Conservation (phyloP, 2,797 vertebrate genomes). For the Enteromius afrohamiltoni region DNA sequence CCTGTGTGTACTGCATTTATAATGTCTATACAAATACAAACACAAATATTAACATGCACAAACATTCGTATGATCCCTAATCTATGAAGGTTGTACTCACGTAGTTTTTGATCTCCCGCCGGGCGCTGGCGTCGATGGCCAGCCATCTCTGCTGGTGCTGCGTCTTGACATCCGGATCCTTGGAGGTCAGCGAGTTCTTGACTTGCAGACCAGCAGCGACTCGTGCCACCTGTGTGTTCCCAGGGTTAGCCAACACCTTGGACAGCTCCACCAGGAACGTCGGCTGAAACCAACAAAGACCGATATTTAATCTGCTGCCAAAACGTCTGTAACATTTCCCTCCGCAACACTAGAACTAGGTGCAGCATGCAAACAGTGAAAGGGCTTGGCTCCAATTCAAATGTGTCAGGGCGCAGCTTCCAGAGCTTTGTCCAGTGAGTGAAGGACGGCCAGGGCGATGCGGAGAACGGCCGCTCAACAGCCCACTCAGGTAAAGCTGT, state of each 20-base stretch:
- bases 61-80: no score
- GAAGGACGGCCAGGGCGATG: neutral
- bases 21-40: no score
- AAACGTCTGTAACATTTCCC: neutral
- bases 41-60: no score
- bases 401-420: neutral
- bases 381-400: neutral
- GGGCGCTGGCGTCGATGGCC: constrained; percentile 91
- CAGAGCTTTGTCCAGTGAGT: neutral
- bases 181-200: constrained; percentile 97
- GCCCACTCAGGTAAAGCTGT: no score
- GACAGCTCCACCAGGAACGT: constrained; percentile 97
- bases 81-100: constrained; percentile 75
- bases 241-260: constrained; percentile 94
- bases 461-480: neutral
- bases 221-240: constrained; percentile 96
- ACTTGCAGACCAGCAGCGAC: constrained; percentile 97
- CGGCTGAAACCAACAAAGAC: constrained; percentile 75
- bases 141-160: constrained; percentile 97
- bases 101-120: constrained; percentile 94
- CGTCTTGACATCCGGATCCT: constrained; percentile 94
- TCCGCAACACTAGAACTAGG: no score
- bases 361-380: neutral
- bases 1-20: no score
- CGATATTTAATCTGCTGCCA: neutral